Percentiles rank a stretch among this genome's conserved stretches.
Conservation (phyloP, 2,797 vertebrate genomes). For the Liparis tanakae region DNA sequence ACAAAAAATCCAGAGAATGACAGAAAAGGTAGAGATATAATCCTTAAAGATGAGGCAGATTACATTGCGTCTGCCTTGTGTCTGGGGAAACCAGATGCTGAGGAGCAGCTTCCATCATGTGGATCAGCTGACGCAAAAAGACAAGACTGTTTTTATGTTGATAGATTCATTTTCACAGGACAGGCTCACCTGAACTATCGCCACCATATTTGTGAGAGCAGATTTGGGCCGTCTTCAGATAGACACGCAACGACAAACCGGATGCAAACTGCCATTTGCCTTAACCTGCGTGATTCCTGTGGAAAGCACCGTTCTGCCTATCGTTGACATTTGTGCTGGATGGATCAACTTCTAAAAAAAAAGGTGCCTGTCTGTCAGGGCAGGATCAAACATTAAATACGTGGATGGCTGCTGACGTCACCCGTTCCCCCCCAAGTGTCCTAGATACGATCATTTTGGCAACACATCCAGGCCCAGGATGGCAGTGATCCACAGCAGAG, state of each 20-base stretch:
- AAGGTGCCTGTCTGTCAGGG: constrained; percentile 29
- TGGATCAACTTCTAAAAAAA: constrained; percentile 32
- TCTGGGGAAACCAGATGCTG: constrained; percentile 7
- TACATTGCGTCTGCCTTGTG: constrained; percentile 18
- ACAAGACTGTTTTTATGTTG: constrained; percentile 21
- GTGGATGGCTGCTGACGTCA: constrained; percentile 48
- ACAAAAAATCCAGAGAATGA: constrained; percentile 19
- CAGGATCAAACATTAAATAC: constrained; percentile 38
- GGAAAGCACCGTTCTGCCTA: background rate
- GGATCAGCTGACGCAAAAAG: constrained; percentile 19
- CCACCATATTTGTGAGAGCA: constrained; percentile 33
- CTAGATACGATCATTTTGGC: constrained; percentile 70
- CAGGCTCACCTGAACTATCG: constrained; percentile 43
- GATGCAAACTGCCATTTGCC: constrained; percentile 40
- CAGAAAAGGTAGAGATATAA: constrained; percentile 38
- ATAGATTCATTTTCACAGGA: constrained; percentile 37
- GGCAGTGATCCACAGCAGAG: constrained; percentile 58
- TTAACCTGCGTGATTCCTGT: constrained; percentile 41
- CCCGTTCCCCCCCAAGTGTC: constrained; percentile 34
- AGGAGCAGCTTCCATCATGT: constrained; percentile 13
- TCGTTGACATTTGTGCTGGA: constrained; percentile 20
- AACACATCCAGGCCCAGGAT: constrained; percentile 44
- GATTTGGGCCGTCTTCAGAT: constrained; percentile 50
- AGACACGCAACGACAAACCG: constrained; percentile 38
- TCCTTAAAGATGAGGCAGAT: constrained; percentile 23